phyloP scores from a whole-genome alignment of 2,113 vertebrate species.

The Notechis scutatus region DNA sequence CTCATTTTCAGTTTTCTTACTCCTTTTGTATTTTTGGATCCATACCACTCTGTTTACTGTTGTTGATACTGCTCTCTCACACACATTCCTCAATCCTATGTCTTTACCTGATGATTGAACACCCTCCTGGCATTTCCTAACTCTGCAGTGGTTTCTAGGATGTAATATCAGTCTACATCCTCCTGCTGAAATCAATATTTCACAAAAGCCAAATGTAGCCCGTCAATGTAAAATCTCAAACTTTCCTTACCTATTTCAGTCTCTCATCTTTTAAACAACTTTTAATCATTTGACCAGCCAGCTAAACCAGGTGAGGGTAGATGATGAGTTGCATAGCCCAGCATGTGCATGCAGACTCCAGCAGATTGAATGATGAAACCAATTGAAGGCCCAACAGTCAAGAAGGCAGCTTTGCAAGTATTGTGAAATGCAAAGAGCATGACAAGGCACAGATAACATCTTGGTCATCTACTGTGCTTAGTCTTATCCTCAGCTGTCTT shows the following conservation, averaged over 20 bases:
- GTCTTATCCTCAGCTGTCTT: not conserved
- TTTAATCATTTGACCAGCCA: not conserved
- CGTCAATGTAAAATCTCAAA: not conserved
- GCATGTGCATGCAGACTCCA: not conserved
- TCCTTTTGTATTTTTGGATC: not conserved
- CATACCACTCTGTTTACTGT: not conserved
- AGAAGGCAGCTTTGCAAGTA: not conserved
- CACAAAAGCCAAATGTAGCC: not conserved
- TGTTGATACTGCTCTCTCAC: not conserved
- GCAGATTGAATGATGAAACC: not conserved
- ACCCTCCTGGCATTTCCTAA: not conserved
- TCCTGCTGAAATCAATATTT: not conserved
- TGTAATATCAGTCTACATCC: not conserved
- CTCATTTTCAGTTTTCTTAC: not conserved
- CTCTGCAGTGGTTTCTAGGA: not conserved
- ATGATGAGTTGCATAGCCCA: not conserved
- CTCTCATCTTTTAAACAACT: not conserved
- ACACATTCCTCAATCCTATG: not conserved
- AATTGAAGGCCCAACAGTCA: not conserved
- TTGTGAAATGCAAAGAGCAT: not conserved
- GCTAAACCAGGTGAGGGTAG: not conserved
- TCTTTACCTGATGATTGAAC: not conserved
- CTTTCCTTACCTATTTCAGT: not conserved
- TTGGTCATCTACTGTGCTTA: not conserved
- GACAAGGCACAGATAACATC: not conserved